Conservation (phyloP, 2,888 invertebrate genomes). For the Cheilosia variabilis region DNA sequence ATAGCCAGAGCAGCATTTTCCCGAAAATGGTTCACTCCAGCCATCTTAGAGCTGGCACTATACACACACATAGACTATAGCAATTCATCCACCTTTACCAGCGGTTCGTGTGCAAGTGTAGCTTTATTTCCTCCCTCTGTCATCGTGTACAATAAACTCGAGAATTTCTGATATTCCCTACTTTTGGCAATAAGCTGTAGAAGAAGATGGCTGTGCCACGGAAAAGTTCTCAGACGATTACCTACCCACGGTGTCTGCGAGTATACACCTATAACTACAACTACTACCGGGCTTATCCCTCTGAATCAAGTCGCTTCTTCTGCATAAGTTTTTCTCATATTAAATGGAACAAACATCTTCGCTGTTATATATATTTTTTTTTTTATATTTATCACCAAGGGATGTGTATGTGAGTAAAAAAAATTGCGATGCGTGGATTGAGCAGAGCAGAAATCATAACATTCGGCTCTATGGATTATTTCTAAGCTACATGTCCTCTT, state of each 20-base stretch:
- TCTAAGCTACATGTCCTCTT: conserved; percentile 61
- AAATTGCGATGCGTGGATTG: conserved; percentile 50
- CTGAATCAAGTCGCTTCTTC: conserved; percentile 59
- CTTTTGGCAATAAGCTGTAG: conserved; percentile 66
- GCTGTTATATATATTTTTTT: conserved; percentile 27
- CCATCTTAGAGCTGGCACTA: conserved; percentile 18
- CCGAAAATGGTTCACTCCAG: conserved; percentile 51
- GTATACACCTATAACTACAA: conserved; percentile 44
- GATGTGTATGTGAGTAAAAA: conserved; percentile 65
- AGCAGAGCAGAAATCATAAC: conserved; percentile 67
- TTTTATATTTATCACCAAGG: conserved; percentile 69
- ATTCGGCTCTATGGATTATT: conserved; percentile 71
- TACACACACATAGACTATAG: conserved; percentile 22
- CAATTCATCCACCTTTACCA: conserved; percentile 69
- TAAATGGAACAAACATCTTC: conserved; percentile 70
- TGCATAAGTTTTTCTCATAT: conserved; percentile 74
- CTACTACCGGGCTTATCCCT: conserved; percentile 57
- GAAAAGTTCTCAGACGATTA: conserved; percentile 70
- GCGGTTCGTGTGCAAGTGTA: conserved; percentile 48
- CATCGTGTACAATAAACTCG: conserved; percentile 64
- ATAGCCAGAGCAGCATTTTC: conserved; percentile 66
- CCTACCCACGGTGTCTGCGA: conserved; percentile 20
- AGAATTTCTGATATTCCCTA: conserved; percentile 70
- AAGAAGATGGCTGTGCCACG: conserved; percentile 53
- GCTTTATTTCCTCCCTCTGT: conserved; percentile 42